Conservation (phyloP, 2,113 vertebrate species). For the Mugil cephalus region DNA sequence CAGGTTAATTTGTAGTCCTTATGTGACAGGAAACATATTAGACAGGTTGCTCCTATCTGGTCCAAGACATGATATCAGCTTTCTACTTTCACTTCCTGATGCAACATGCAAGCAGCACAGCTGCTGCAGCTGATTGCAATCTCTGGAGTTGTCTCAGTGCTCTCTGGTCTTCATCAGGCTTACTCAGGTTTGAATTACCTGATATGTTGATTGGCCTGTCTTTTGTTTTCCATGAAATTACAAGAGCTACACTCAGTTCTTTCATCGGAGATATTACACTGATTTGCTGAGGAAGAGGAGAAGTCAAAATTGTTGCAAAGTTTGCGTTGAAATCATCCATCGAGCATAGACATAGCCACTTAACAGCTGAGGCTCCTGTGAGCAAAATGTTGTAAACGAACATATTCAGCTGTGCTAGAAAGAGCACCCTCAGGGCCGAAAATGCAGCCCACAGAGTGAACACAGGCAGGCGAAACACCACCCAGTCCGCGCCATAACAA, state of each 20-base stretch:
- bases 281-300: neutral
- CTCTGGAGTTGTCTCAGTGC: neutral
- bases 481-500: constrained; percentile 50
- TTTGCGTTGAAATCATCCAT: no score
- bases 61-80: constrained; percentile 38
- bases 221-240: neutral
- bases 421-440: constrained; percentile 30
- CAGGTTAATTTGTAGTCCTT: neutral
- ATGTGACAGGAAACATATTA: constrained; percentile 39
- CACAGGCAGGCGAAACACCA: constrained; percentile 41
- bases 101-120: constrained; percentile 18
- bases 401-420: constrained; percentile 27
- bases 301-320: neutral
- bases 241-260: neutral
- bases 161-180: neutral
- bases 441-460: constrained; percentile 35
- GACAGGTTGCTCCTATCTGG: constrained; percentile 18
- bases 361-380: neutral
- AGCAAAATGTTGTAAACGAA: constrained; percentile 28
- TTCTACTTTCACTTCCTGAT: constrained; percentile 64
- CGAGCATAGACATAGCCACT: no score
- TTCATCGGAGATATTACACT: neutral
- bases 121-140: constrained; percentile 20
- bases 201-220: neutral
- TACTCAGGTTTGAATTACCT: neutral